phyloP scores from a whole-genome alignment of 2,113 vertebrate species.

The Mastomys natalensis region DNA sequence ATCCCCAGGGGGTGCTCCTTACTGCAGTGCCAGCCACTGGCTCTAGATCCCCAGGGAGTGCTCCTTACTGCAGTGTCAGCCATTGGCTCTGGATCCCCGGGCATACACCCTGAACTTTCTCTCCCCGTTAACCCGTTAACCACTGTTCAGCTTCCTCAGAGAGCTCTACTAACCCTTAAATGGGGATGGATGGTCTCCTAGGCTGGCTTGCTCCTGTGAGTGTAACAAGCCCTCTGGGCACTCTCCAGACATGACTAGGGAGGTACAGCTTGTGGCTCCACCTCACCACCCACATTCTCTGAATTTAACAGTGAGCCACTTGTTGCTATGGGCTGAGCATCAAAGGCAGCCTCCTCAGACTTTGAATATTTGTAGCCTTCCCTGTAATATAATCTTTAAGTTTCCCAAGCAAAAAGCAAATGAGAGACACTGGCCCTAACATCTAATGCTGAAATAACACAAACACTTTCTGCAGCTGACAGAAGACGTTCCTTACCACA shows the following conservation, averaged over 20 bases:
- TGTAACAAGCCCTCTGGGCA: not conserved
- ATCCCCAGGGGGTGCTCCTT: not conserved
- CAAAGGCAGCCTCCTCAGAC: not conserved
- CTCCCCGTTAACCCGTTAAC: not conserved
- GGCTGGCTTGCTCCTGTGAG: not conserved
- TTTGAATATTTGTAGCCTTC: not conserved
- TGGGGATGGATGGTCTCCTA: not conserved
- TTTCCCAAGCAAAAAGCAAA: constrained; percentile 35
- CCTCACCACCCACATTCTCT: not conserved
- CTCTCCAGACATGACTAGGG: not conserved
- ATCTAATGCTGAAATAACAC: constrained; percentile 7
- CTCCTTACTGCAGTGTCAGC: not conserved
- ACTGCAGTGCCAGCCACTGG: not conserved
- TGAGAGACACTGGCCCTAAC: not conserved
- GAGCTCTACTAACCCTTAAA: not conserved
- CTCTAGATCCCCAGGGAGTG: not conserved
- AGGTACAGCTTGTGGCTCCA: not conserved
- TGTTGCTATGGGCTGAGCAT: not conserved
- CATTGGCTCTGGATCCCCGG: not conserved
- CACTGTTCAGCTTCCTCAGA: not conserved
- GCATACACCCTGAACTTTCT: not conserved
- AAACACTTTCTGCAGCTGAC: not conserved
- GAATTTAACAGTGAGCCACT: not conserved
- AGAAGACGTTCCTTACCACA: constrained; percentile 15
- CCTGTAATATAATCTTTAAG: constrained; percentile 3